Evolutionary conservation across 1,140 invertebrate genomes (phyloP).

Genomic region (Charaxes varanes): DNA sequence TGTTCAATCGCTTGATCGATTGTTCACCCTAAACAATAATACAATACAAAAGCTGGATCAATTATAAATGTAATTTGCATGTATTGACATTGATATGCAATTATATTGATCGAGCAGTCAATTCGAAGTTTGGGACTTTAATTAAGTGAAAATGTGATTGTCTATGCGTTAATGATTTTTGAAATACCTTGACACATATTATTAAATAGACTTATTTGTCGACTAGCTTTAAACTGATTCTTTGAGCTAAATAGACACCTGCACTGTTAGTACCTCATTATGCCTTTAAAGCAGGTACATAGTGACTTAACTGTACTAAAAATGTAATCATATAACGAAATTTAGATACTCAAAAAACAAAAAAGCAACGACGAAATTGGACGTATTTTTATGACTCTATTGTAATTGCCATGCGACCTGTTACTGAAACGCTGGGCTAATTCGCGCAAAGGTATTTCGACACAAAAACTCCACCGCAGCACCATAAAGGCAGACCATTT

Average conservation of each 20-base stretch:
- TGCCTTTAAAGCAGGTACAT: no score
- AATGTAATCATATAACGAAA: not conserved
- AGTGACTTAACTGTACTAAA: no score
- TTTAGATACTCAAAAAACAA: not conserved
- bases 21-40: constrained; percentile 11
- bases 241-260: not conserved
- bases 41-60: constrained; percentile 17
- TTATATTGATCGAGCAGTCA: constrained; percentile 10
- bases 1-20: constrained; percentile 19
- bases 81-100: constrained; percentile 20
- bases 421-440: not conserved
- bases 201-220: not conserved
- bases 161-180: constrained; percentile 5
- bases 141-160: constrained; percentile 5
- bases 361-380: not conserved
- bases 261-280: not conserved
- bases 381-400: constrained; percentile 1
- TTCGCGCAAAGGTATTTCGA: not conserved
- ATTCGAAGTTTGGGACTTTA: constrained; percentile 10
- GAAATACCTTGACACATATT: constrained; percentile 11
- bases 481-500: constrained; percentile 7
- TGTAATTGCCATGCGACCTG: not conserved
- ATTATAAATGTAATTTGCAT: constrained; percentile 24
- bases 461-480: constrained; percentile 4
- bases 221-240: not conserved